These are phyloP conservation scores for Acanthaster planci DNA, from an alignment of 35 echinoderm and acorn worm species.

Conservation along the genomic window DNA sequence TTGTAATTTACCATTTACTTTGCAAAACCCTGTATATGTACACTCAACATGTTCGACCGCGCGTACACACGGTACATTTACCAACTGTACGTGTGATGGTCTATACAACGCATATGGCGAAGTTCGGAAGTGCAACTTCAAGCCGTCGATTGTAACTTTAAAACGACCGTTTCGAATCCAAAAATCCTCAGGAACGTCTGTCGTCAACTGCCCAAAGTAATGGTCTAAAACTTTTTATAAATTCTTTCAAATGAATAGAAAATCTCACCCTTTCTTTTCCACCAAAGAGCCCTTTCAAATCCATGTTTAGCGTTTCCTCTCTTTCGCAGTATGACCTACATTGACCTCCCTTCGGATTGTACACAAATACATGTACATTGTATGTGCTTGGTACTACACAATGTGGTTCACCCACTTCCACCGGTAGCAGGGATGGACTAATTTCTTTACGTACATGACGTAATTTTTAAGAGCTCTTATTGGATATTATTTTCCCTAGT, in stretches of 20 bases:
- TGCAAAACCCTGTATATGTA: no score
- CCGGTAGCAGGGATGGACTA: no score
- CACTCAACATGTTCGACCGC: no score
- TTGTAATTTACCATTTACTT: no score
- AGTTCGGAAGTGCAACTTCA: slow-evolving; percentile 21
- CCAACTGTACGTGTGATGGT: not conserved
- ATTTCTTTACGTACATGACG: no score
- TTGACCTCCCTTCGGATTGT: not conserved
- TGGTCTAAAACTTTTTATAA: not conserved
- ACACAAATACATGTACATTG: no score
- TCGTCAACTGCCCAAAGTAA: not conserved
- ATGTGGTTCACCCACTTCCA: no score
- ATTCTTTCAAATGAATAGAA: not conserved
- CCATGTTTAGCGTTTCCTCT: slow-evolving; percentile 21
- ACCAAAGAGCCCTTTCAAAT: slow-evolving; percentile 1
- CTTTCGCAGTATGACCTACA: not conserved
- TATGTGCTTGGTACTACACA: no score
- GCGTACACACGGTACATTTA: not conserved
- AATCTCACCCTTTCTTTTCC: slow-evolving; percentile 25
- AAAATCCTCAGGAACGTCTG: not conserved
- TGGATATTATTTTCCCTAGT: no score
- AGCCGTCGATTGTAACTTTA: not conserved
- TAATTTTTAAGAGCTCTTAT: no score
- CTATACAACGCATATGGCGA: not conserved
- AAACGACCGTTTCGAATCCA: not conserved